These are phyloP conservation scores for Camponotus vicinus DNA, from an alignment of 1,140 invertebrate species.

Conservation along the genomic window DNA sequence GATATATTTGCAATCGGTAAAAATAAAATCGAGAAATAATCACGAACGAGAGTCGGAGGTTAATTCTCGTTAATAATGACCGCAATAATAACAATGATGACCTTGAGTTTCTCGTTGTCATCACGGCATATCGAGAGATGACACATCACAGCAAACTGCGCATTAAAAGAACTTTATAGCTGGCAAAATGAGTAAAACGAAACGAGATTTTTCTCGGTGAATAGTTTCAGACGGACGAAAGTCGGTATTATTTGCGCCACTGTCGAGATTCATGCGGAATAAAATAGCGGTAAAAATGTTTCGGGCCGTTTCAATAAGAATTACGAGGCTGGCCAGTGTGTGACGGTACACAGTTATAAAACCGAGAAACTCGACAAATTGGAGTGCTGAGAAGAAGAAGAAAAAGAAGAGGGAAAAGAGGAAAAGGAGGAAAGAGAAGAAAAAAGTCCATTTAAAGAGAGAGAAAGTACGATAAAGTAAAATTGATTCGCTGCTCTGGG, in stretches of 20 bases:
- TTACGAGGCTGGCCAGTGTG: conserved; percentile 39
- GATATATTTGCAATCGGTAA: conserved; percentile 3
- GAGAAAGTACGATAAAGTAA: conserved; percentile 32
- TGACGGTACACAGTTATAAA: conserved; percentile 54
- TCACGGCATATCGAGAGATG: neutral
- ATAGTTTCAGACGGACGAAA: conserved; percentile 46
- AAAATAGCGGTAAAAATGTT: conserved; percentile 56
- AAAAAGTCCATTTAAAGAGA: conserved; percentile 30
- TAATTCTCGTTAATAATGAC: conserved; percentile 33
- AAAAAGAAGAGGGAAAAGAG: neutral
- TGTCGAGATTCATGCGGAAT: conserved; percentile 59
- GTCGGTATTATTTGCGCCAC: conserved; percentile 63
- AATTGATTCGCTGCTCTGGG: conserved; percentile 54
- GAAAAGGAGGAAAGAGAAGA: neutral
- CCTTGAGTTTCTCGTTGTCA: neutral
- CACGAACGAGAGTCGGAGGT: conserved; percentile 8
- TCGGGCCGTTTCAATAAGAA: conserved; percentile 54
- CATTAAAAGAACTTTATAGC: conserved; percentile 55
- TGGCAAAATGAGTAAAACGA: conserved; percentile 27
- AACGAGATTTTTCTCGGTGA: conserved; percentile 61
- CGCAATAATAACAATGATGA: conserved; percentile 23
- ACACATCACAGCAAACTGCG: conserved; percentile 10
- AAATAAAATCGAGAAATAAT: conserved; percentile 24
- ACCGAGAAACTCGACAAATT: conserved; percentile 57
- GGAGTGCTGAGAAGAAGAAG: conserved; percentile 33